Conservation (phyloP, 2,797 vertebrate species). For the Pangasius mekongensis region DNA sequence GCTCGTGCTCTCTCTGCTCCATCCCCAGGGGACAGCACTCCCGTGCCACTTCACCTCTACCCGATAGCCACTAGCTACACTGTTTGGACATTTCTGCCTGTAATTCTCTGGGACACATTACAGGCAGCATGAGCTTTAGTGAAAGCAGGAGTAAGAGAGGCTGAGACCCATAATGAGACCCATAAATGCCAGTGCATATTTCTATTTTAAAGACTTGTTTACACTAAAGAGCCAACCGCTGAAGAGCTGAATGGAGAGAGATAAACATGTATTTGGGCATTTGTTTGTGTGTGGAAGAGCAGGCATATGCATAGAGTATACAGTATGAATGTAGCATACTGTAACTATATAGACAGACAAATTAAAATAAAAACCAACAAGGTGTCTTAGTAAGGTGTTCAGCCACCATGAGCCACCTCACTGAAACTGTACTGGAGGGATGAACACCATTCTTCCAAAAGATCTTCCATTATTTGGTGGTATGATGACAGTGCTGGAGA, state of each 20-base stretch:
- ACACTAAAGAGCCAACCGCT: constrained; percentile 54
- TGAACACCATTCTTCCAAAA: not conserved
- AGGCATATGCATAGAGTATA: not conserved
- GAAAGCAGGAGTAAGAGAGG: constrained; percentile 25
- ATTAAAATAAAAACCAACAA: not conserved
- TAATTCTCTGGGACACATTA: constrained; percentile 63
- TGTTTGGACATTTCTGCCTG: constrained; percentile 38
- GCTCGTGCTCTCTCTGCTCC: constrained; percentile 29
- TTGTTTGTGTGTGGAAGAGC: not conserved
- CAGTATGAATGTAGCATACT: not conserved
- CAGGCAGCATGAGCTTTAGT: constrained; percentile 36
- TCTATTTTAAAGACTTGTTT: constrained; percentile 63
- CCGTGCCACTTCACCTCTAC: constrained; percentile 48
- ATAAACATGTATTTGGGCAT: constrained; percentile 43
- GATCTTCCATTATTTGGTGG: not conserved
- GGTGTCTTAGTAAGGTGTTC: not conserved
- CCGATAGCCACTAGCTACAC: constrained; percentile 63
- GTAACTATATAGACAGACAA: not conserved
- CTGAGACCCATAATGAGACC: constrained; percentile 67
- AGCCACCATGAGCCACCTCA: too few relatives aligned
- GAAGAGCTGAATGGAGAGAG: constrained; percentile 45
- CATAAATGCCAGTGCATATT: constrained; percentile 73
- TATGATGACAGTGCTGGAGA: not conserved
- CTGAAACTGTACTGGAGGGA: not conserved
- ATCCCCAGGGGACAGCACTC: constrained; percentile 22